phyloP scores from a whole-genome alignment of 2,888 invertebrate species.

The Scaeva pyrastri region DNA sequence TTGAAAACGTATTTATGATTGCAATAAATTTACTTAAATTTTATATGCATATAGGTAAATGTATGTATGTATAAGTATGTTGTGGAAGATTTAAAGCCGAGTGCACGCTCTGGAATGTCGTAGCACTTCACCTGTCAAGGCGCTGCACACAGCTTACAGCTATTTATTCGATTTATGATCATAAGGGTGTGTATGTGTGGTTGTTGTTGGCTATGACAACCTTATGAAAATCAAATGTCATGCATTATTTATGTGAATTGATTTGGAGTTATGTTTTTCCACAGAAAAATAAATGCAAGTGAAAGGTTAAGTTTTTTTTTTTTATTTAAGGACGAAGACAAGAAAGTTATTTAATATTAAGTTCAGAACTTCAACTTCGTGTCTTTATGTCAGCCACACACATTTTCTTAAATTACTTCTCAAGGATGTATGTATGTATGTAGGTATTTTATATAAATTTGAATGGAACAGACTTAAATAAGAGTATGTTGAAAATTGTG shows the following conservation, averaged over 20 bases:
- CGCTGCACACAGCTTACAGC: slow-evolving; percentile 37
- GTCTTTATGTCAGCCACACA: background rate
- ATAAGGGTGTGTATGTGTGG: slow-evolving; percentile 25
- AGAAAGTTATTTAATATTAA: slow-evolving; percentile 5
- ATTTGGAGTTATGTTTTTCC: slow-evolving; percentile 11
- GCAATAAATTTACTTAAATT: slow-evolving; percentile 54
- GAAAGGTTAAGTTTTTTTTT: background rate
- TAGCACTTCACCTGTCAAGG: slow-evolving; percentile 56
- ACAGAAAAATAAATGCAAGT: background rate
- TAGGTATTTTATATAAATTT: no score
- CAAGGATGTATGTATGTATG: no score
- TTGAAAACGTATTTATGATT: slow-evolving; percentile 68
- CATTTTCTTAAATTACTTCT: background rate
- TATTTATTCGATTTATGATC: slow-evolving; percentile 57
- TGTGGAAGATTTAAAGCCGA: slow-evolving; percentile 51
- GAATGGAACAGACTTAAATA: no score
- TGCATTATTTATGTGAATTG: slow-evolving; percentile 61
- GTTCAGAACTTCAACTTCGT: background rate
- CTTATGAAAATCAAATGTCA: slow-evolving; percentile 42
- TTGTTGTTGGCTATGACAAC: slow-evolving; percentile 36
- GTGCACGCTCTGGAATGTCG: slow-evolving; percentile 61
- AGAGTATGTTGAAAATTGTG: no score
- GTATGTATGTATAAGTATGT: no score
- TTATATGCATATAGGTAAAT: background rate
- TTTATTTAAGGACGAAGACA: background rate